Evolutionary conservation across 2,113 vertebrate genomes (phyloP), one percentile per base, ranked within the genome.

Genomic region (Cacatua alba): DNA sequence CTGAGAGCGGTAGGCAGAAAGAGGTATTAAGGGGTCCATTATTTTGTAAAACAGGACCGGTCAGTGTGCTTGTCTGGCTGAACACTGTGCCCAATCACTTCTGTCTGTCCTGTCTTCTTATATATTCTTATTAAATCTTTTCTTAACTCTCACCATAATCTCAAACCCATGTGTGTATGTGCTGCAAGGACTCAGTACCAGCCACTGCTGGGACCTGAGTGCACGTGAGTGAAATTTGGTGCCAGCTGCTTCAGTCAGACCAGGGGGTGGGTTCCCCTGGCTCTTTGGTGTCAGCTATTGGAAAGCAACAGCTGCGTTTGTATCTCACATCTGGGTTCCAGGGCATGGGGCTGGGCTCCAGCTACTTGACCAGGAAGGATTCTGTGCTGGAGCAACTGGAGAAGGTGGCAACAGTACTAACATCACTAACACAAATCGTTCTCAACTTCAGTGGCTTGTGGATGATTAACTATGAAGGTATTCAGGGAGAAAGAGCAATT

Each of bases 181-280:
- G 23, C 10, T 41, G 2, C 18, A 62, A 65, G 24, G 7, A 52
- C n/a, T 64, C 24, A 28, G 14, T 43, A 17, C 4, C 35, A 53
- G 53, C 14, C 67, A 13, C 31, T 86, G 13, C 18, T 25, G 62
- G 70, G 17, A 39, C 2, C 18, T 31, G 11, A 28, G 7, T 7
- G 3, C 11, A 5, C 52, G 26, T 21, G 24, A 70, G 28, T 70
- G 39, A 80, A 68, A 57, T 89, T 11, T 76, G 26, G 10, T 37
- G 33, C 8, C 11, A 79, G 19, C 5, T 59, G 7, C 44, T 81
- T 35, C 17, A 59, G 24, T 44, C 3, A 8, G 25, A 53, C 3
- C 1, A 2, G 26, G 12, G 4, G 6, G 0, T 26, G 19, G 21
- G 17, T 3, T 10, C 7, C 35, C 35, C 35, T 37, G 35, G 20